These are phyloP conservation scores for Galendromus occidentalis DNA, from an alignment of 1,140 invertebrate genomes.

Conservation along the genomic window DNA sequence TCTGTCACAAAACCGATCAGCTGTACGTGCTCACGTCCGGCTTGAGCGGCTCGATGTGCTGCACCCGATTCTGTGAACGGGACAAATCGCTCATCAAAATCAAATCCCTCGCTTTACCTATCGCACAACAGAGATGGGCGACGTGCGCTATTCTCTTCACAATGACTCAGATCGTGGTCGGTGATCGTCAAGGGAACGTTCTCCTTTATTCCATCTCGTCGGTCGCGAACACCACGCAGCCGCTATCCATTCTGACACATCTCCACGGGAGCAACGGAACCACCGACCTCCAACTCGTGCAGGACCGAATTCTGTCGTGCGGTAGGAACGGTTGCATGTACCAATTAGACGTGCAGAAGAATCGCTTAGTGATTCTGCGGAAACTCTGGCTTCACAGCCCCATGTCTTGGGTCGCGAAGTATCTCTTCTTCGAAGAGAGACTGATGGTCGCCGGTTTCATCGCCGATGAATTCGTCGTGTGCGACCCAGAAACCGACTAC, in stretches of 20 bases:
- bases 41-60: background rate
- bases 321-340: background rate
- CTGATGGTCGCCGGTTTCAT: background rate
- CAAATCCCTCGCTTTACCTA: background rate
- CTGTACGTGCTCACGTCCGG: background rate
- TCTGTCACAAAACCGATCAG: background rate
- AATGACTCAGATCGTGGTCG: background rate
- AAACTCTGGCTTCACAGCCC: background rate
- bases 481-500: background rate
- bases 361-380: background rate
- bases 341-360: background rate
- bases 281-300: background rate
- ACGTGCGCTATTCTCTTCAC: background rate
- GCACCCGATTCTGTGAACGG: background rate
- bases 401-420: background rate
- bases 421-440: background rate
- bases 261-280: background rate
- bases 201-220: background rate
- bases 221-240: background rate
- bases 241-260: background rate
- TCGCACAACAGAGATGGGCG: background rate
- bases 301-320: background rate
- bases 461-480: background rate
- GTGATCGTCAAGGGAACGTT: background rate
- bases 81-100: background rate